Evolutionary conservation across 2,888 invertebrate genomes (phyloP).

Genomic region (Nezara viridula): DNA sequence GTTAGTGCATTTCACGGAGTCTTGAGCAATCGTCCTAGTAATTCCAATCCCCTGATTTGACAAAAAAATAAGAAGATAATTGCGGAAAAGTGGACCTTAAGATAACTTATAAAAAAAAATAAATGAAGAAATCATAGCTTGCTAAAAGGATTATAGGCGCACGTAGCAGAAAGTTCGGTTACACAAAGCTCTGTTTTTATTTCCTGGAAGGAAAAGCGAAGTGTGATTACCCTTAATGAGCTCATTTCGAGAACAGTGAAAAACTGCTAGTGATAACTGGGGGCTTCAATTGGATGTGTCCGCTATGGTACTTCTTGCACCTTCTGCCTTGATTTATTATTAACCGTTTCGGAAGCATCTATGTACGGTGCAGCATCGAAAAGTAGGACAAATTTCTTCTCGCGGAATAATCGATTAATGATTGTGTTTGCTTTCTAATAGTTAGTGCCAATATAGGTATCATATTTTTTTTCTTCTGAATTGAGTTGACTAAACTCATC

Average conservation of each 20-base stretch:
- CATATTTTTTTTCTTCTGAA: background rate
- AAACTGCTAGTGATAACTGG: background rate
- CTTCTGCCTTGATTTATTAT: background rate
- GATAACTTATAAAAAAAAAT: background rate
- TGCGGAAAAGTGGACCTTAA: conserved; percentile 14
- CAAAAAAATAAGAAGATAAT: background rate
- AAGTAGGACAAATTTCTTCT: background rate
- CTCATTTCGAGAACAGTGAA: background rate
- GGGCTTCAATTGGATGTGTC: background rate
- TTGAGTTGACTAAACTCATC: background rate
- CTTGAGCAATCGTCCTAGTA: background rate
- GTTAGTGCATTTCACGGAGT: conserved; percentile 5
- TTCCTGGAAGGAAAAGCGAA: background rate
- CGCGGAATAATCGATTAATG: background rate
- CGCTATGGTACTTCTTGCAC: background rate
- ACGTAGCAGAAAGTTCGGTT: conserved; percentile 25
- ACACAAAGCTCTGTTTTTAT: conserved; percentile 8
- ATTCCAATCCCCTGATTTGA: background rate
- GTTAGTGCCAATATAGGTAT: background rate
- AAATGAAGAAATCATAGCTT: background rate
- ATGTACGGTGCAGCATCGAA: background rate
- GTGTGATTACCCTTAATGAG: background rate
- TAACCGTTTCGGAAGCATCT: background rate
- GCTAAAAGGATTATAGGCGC: conserved; percentile 15
- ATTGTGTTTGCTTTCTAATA: background rate